phyloP scores from a whole-genome alignment of 2,888 invertebrate genomes.

The Chymomyza caudatula region DNA sequence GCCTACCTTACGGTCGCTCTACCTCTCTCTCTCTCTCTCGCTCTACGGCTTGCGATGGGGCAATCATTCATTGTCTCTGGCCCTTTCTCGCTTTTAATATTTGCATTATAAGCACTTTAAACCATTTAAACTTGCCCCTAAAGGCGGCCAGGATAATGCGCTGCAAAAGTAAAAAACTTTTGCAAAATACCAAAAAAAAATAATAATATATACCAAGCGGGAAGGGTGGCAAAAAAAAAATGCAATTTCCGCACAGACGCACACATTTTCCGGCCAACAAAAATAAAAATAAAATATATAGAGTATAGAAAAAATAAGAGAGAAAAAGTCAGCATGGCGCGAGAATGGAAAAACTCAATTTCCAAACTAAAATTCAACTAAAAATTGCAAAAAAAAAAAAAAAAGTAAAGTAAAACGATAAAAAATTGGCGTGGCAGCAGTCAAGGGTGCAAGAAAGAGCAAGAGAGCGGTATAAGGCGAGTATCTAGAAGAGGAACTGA shows the following conservation, averaged over 20 bases:
- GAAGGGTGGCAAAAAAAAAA: constrained; percentile 34
- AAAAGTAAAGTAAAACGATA: background rate
- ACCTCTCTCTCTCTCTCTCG: background rate
- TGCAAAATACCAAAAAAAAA: constrained; percentile 28
- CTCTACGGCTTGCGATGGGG: background rate
- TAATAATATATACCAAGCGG: constrained; percentile 26
- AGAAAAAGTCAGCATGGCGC: constrained; percentile 8
- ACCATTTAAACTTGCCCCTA: constrained; percentile 58
- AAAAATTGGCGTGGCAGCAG: constrained; percentile 1
- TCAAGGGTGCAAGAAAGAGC: background rate
- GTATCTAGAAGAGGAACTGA: background rate
- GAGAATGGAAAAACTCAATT: constrained; percentile 49
- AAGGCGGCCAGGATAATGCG: constrained; percentile 49
- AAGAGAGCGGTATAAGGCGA: background rate
- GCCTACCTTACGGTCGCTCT: background rate
- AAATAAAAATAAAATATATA: constrained; percentile 36
- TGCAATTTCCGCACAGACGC: constrained; percentile 77
- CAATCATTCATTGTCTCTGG: background rate
- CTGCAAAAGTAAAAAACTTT: constrained; percentile 31
- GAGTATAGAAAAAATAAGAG: constrained; percentile 25
- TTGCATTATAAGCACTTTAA: constrained; percentile 69
- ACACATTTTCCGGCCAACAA: constrained; percentile 74
- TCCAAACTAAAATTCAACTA: constrained; percentile 47
- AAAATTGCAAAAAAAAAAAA: constrained; percentile 22
- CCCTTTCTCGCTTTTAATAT: constrained; percentile 55